Base-by-base conservation (phyloP, 2,888 invertebrate species). In the Plusia festucae region DNA sequence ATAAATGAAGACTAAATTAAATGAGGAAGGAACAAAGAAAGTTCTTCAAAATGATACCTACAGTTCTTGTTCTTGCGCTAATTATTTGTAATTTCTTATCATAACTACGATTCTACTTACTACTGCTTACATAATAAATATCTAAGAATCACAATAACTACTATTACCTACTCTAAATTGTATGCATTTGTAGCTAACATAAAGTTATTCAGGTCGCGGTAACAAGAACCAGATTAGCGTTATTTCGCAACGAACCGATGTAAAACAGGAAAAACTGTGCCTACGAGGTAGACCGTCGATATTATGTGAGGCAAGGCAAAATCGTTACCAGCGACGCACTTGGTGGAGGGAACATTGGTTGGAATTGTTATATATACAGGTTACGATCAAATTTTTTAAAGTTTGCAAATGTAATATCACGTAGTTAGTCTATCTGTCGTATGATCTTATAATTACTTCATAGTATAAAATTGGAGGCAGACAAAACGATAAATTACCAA, bases 181-280 rank as follows among this genome's bases (percentile, higher is more conserved):
- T 60, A 52, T 44, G 18, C 11, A 9, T 65, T 63, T 55, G 64
- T n/a, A 27, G 46, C 40, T 53, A 61, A 30, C 16, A n/a, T n/a
- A 11, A 57, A 62, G 34, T 22, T 67, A 74, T 77, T 73, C 53
- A 77, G 73, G 73, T 46, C 73, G 58, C 44, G 53, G 53, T 53
- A 46, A 65, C 65, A 61, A 59, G 55, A 53, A 16, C 20, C 20
- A 68, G 40, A 24, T 61, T 1, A 54, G 44, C 44, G 54, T 22
- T 27, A 66, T 74, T 74, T 60, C 53, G 63, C 22, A 74, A 74
- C 44, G 8, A 52, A n/a, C 40, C 34, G 60, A 63, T 55, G 58
- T 71, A 27, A n/a, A 77, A 64, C 78, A 77, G 73, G 73, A 73
- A 74, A 73, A 77, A 63, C 67, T 44, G 60, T 58, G 53, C 20